Evolutionary conservation across 2,113 vertebrate genomes (phyloP).

Genomic region (Naja naja): DNA sequence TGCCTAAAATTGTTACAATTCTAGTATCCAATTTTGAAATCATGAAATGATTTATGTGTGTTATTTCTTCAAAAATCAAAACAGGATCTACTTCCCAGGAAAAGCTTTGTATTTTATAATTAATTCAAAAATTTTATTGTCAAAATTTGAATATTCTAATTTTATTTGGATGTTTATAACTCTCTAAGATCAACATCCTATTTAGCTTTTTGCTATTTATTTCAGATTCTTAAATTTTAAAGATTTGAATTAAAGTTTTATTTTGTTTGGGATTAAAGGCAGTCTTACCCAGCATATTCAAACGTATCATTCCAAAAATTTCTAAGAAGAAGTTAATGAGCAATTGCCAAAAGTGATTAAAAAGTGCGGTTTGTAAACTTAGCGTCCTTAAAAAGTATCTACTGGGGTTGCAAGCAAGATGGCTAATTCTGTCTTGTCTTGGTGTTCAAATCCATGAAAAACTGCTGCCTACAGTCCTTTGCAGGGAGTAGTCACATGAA

Average conservation of each 20-base stretch:
- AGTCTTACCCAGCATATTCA: background rate
- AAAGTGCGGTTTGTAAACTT: background rate
- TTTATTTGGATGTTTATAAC: background rate
- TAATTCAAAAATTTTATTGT: background rate
- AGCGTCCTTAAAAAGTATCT: background rate
- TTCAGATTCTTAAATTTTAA: background rate
- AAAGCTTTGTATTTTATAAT: background rate
- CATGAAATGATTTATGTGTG: background rate
- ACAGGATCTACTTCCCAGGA: background rate
- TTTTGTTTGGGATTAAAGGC: background rate
- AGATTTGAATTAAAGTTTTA: background rate
- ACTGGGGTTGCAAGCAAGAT: background rate
- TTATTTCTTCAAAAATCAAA: background rate
- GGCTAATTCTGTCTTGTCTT: background rate
- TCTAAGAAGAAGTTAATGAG: background rate
- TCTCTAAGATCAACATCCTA: background rate
- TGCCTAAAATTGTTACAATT: background rate
- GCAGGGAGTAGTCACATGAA: background rate
- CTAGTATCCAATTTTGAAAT: background rate
- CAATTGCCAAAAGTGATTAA: background rate
- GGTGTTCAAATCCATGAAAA: background rate
- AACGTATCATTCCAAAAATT: background rate
- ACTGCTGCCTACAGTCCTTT: background rate
- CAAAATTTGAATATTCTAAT: background rate
- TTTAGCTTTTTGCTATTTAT: background rate